Base-by-base conservation (phyloP, 1,140 invertebrate species). In the Ips typographus region DNA sequence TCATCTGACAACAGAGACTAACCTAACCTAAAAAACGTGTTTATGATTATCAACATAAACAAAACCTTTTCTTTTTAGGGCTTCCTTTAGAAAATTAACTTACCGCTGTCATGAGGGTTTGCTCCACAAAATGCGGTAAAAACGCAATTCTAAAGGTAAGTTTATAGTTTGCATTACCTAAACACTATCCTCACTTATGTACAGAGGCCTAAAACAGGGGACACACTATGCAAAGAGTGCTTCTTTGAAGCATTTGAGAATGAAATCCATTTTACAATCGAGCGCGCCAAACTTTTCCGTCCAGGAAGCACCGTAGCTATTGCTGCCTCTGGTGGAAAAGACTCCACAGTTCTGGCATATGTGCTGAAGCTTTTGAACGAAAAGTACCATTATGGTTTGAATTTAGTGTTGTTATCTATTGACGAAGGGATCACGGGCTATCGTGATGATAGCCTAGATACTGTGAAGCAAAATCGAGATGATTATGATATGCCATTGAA, bases 401-500 rank as follows among this genome's bases (percentile, higher is more conserved):
- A 98, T 58, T 83, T 99, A 40, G 87, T 96, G 69, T 84, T 99
- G 39, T 83, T 99, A 44, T 99, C 98, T 0, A 95, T 99, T 63
- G 98, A 99, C 82, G 98, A 99, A 88, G 98, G 98, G 73, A 99
- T 99, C 68, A 95, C 94, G 69, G 97, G 97, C 1, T 99, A 99
- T 78, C 84, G 98, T 74, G 98, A 99, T 84, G 97, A 99, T 81
- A 99, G 97, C 81, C 84, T 99, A 43, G 91, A 98, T 82, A 98
- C 96, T 39, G 97, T 99, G 0, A 95, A 97, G 82, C 87, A 93
- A 79, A 99, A 99, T 78, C 84, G 92, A 75, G 88, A 91, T 75
- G 94, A 99, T 80, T 99, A 99, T 85, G 85, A 89, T 71, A 90
- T 99, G 81, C 93, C 95, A 44, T 83, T 99, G 40, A 98, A 94